phyloP scores from a whole-genome alignment of 2,797 vertebrate species.

The Pitangus sulphuratus region DNA sequence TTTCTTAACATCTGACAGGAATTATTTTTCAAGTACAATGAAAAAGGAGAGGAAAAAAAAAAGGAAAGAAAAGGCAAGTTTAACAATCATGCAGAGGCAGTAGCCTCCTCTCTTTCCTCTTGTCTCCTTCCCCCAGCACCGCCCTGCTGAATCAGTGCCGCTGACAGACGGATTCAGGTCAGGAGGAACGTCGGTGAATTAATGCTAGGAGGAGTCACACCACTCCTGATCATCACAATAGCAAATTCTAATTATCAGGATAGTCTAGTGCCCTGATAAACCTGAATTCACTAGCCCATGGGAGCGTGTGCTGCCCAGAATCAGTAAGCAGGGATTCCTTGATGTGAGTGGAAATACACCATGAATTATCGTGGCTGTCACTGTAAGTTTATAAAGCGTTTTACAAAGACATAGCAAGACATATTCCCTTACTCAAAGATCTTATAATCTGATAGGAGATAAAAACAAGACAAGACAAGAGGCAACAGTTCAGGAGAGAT shows the following conservation, averaged over 20 bases:
- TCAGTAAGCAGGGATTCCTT: constrained; percentile 6
- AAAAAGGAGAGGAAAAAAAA: not conserved
- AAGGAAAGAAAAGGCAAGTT: not conserved
- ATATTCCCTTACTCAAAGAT: constrained; percentile 50
- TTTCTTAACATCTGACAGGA: constrained; percentile 2
- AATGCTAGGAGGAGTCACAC: not conserved
- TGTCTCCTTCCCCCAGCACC: not conserved
- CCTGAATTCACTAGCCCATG: constrained; percentile 8
- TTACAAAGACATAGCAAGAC: constrained; percentile 53
- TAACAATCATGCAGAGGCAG: not conserved
- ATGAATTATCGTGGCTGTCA: constrained; percentile 38
- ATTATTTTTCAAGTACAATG: not conserved
- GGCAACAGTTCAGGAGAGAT: constrained; percentile 64
- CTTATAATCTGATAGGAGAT: constrained; percentile 51
- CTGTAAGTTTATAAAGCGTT: constrained; percentile 55
- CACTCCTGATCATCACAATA: not conserved
- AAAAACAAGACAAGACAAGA: constrained; percentile 69
- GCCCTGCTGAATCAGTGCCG: not conserved
- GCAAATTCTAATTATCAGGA: constrained; percentile 23
- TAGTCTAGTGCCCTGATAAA: not conserved
- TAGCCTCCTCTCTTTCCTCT: not conserved
- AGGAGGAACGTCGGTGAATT: not conserved
- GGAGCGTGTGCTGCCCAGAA: not conserved
- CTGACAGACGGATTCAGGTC: constrained; percentile 1
- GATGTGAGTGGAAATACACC: constrained; percentile 44